Evolutionary conservation across 2,113 vertebrate species (phyloP), one percentile per base, ranked within the genome.

Genomic region (Barnardius zonarius): DNA sequence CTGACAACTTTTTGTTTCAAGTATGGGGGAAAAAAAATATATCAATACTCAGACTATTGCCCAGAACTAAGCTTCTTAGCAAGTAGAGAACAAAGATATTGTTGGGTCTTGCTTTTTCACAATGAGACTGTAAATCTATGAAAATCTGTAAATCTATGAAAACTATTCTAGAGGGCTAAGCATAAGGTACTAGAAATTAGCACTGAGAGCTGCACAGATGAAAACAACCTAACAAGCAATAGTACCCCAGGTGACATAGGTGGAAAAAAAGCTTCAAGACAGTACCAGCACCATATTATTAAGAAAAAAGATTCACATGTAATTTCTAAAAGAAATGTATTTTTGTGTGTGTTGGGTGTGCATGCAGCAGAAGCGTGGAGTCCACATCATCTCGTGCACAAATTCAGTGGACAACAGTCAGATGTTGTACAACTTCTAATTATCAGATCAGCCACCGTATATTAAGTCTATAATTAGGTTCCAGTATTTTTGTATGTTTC

Each of bases 251-350:
- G 7, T 62, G 20, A 37, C 39, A 83, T n/a, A 83, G 49, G 49
- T 62, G 72, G 51, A 31, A 49, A 79, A 90, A 57, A 22, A 37
- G 33, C 37, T 67, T 44, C 17, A 20, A 41, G 51, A 17, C 18
- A 19, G 17, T 63, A 57, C 33, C 19, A 95, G 15, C 82, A 59
- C 81, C 11, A 7, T 72, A 17, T 49, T 24, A 24, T n/a, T 82
- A 41, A 54, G 63, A 11, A 30, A 39, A 88, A 95, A 87, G 55
- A 28, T 66, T 74, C 92, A 73, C 25, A 78, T 84, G 69, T 81
- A 57, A 54, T 41, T 68, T 76, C 64, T 82, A 67, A 79, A 74
- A 83, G 9, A 80, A 89, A 67, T 44, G 8, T 3, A 19, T 20
- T 28, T 80, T 52, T 67, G 18, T 92, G 27, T 76, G 4, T 46